Percentiles rank a stretch among this genome's conserved stretches.
phyloP scores from a whole-genome alignment of 2,797 vertebrate genomes.

The Acridotheres tristis region DNA sequence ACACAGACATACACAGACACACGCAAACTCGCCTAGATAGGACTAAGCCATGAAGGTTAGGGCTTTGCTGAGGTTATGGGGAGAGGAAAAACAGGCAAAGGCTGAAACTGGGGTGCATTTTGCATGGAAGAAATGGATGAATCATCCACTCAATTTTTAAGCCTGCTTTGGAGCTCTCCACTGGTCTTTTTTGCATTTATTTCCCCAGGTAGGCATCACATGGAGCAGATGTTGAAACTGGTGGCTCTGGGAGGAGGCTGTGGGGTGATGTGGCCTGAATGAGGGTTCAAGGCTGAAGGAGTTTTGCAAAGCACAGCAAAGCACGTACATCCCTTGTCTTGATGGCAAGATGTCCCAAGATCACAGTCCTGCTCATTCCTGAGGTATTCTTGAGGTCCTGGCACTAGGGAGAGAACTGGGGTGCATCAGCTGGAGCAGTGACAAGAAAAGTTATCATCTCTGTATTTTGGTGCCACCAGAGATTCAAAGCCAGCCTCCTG shows the following conservation, averaged over 20 bases:
- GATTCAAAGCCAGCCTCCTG: neutral
- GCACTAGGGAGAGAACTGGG: too few species aligned
- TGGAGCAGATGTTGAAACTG: accelerated
- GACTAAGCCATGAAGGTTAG: slow-evolving; percentile 6
- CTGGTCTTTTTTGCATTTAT: neutral
- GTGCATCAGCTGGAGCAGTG: accelerated
- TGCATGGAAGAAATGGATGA: neutral
- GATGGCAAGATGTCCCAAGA: accelerated
- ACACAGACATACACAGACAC: neutral
- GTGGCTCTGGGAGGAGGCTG: neutral
- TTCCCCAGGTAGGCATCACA: accelerated
- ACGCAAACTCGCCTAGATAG: accelerated
- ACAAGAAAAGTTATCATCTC: neutral
- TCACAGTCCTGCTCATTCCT: accelerated
- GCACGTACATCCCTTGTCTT: accelerated
- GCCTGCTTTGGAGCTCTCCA: accelerated
- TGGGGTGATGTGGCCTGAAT: neutral
- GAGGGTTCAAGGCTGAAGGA: accelerated
- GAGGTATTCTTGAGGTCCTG: neutral
- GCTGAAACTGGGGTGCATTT: neutral
- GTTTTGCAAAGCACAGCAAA: neutral
- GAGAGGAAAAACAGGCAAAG: neutral
- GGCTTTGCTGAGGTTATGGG: slow-evolving; percentile 58
- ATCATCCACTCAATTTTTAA: neutral
- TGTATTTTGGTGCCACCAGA: neutral